Evolutionary conservation across 2,888 invertebrate species (phyloP), one percentile per base, ranked within the genome.

Genomic region (Anaspis maculata): DNA sequence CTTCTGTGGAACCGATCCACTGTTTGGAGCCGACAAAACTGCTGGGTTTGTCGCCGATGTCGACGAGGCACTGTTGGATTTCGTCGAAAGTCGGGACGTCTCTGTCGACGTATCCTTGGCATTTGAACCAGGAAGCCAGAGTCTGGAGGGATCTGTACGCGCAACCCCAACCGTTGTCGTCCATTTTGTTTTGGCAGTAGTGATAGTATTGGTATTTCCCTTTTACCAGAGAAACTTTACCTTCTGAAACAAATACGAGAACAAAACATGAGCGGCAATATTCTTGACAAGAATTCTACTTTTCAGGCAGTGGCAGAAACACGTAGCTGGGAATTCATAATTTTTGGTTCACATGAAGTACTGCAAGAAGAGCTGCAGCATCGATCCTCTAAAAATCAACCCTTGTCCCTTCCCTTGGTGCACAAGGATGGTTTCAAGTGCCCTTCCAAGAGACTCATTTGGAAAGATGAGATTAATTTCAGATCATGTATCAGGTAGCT

Each of bases 91-190:
- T 77, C 10, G 96, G 97, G 37, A 92, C 73, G 10, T 75, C 67
- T 29, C 73, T 72, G 27, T 81, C 74, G 2, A 83, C 83, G 57
- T 85, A 91, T 3, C 90, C 90, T 67, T 94, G 91, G 52, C 55
- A 41, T 74, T 76, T 75, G 59, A 89, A 94, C 98, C 98, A 99
- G 0, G 96, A 96, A 45, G 88, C 79, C 42, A 98, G 74, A 0
- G 97, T 96, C 69, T 98, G 98, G 54, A 98, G 71, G 1, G 96
- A 96, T 39, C 98, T 76, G 61, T 98, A 98, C 0, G 98, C 98
- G 69, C 98, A 98, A 3, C 98, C 98, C 98, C 98, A 98, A n/a
- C 94, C 94, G 61, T 86, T 83, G 56, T 98, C 98, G 63, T 96
- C 85, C 60, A 91, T 79, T 46, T 78, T 75, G 56, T 96, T 86